Evolutionary conservation across 2,113 vertebrate species (phyloP).

Genomic region (Neomonachus schauinslandi): DNA sequence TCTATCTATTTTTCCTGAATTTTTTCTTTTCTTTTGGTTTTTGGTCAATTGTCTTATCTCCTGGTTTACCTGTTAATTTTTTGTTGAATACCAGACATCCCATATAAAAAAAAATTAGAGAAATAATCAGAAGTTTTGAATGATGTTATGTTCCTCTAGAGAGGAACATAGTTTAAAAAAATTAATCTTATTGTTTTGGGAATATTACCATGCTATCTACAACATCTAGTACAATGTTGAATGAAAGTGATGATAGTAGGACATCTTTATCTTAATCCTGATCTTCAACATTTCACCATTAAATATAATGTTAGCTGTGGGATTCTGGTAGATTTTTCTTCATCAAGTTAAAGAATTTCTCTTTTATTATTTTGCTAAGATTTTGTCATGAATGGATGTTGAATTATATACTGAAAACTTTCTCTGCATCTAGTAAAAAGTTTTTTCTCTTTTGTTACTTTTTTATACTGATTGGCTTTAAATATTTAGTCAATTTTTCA

Average conservation of each 20-base stretch:
- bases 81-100: neutral
- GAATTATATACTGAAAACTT: neutral
- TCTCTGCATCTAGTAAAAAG: neutral
- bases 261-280: neutral
- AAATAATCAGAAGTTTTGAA: neutral
- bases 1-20: neutral
- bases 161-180: neutral
- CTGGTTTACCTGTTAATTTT: neutral
- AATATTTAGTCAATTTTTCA: neutral
- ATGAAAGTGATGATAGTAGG: neutral
- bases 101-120: neutral
- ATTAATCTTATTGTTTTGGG: neutral
- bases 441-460: neutral
- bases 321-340: neutral
- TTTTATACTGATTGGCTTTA: conserved; percentile 6
- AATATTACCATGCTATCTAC: neutral
- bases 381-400: neutral
- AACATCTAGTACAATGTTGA: neutral
- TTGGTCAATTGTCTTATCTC: neutral
- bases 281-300: neutral
- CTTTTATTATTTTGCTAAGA: conserved; percentile 7
- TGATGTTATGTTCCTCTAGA: neutral
- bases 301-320: neutral
- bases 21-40: neutral
- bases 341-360: neutral